phyloP scores from a whole-genome alignment of 2,113 vertebrate species.

The Baryphthengus martii region DNA sequence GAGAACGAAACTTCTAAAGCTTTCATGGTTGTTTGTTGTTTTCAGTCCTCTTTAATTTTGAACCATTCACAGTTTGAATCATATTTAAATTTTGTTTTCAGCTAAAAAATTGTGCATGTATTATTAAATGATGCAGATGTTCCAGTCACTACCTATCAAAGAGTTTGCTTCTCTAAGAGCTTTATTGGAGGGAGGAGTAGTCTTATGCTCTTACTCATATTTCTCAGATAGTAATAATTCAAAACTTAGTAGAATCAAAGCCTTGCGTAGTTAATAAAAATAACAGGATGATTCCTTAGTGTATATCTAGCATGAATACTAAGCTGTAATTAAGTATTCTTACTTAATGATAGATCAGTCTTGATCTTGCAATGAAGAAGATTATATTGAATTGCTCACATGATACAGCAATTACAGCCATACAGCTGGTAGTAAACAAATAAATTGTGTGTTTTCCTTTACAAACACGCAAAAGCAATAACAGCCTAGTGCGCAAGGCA shows the following conservation, averaged over 20 bases:
- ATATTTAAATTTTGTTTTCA: constrained; percentile 1
- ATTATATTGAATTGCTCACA: background rate
- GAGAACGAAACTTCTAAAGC: background rate
- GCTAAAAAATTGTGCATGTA: background rate
- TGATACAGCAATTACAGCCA: background rate
- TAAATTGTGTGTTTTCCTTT: background rate
- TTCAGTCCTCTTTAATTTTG: constrained; percentile 13
- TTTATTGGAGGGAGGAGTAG: background rate
- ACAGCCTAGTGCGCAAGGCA: background rate
- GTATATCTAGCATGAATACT: background rate
- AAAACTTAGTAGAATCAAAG: background rate
- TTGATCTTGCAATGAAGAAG: background rate
- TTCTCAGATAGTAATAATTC: background rate
- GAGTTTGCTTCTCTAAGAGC: background rate
- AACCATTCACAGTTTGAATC: background rate
- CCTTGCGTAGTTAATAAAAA: background rate
- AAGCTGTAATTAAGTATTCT: constrained; percentile 15
- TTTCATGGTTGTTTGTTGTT: background rate
- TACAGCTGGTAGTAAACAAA: background rate
- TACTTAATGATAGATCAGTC: background rate
- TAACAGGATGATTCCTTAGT: background rate
- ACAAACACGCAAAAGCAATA: background rate
- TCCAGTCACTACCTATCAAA: background rate
- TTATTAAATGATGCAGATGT: constrained; percentile 10
- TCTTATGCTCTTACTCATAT: background rate